phyloP scores from a whole-genome alignment of 2,113 vertebrate species.

The Leptocoma aspasia region DNA sequence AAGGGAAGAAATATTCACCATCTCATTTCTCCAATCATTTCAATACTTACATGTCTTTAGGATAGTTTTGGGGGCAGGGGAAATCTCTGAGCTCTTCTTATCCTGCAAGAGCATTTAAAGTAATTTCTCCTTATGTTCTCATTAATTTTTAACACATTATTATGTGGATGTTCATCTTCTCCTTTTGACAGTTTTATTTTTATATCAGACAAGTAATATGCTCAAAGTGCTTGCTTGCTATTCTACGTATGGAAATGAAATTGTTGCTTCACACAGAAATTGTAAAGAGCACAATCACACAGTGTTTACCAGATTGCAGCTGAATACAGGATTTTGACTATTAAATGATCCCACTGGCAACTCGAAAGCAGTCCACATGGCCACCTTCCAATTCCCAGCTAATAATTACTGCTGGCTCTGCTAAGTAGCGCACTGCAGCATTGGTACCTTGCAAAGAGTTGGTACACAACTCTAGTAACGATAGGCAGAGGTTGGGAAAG shows the following conservation, averaged over 20 bases:
- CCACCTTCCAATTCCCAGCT: background rate
- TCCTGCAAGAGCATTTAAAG: conserved; percentile 3
- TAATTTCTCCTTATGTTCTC: background rate
- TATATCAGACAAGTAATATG: background rate
- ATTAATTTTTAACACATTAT: conserved; percentile 38
- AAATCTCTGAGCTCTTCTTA: conserved; percentile 22
- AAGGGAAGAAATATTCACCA: background rate
- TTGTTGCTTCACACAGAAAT: background rate
- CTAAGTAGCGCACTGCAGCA: fast-evolving
- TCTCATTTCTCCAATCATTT: background rate
- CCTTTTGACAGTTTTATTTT: conserved; percentile 26
- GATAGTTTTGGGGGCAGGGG: background rate
- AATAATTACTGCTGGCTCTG: background rate
- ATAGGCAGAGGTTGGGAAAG: background rate
- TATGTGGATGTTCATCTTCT: background rate
- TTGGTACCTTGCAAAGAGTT: background rate
- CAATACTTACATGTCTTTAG: background rate
- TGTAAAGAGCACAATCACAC: background rate
- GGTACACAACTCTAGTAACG: fast-evolving
- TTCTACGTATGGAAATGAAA: background rate
- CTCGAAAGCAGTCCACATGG: background rate
- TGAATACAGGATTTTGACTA: background rate
- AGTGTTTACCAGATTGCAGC: background rate
- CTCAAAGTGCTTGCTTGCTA: background rate
- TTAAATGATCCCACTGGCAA: background rate